Evolutionary conservation across 2,888 invertebrate species (phyloP), one percentile per base, ranked within the genome.

Genomic region (Melitaea athalia): DNA sequence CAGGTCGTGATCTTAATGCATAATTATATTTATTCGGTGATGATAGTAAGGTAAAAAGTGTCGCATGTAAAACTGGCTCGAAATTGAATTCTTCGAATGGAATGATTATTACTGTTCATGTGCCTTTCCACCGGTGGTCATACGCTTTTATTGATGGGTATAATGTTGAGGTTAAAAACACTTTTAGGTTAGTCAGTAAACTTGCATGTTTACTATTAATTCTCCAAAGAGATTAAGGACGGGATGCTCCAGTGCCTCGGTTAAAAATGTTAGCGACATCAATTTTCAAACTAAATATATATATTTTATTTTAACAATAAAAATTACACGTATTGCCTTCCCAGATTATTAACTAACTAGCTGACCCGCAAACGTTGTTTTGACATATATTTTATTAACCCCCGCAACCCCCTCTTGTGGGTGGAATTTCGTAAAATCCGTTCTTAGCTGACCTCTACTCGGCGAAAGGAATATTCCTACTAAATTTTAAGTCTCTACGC

Each of bases 41-140:
- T 17, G 59, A 59, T 57, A 67, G 62, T 65, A 42, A 64, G 38
- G 63, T 69, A 43, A 68, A 64, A 69, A 59, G 63, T 55, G 53
- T 68, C 38, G 66, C 31, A 55, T 55, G 70, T 75, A 74, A 74
- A 73, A 74, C 71, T 81, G 81, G 84, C 81, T 79, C 82, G 78
- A 76, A 79, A 60, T 76, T 78, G 72, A 77, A 73, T 79, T 79
- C 70, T 80, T 81, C 74, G 77, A 76, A 78, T 76, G 84, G 86
- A 85, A 83, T 81, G 86, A 67, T 67, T 81, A 86, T 86, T 82
- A 79, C 79, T 89, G 90, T 86, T 85, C 81, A 86, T 86, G 91
- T 90, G 89, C 90, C 91, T 91, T 90, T 81, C 79, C 78, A 86
- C 85, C 87, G 88, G 88, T 86, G 89, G 86, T 85, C 81, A 80